A percentile compares a stretch with the other conserved stretches of the same genome.
Evolutionary conservation across 2,113 vertebrate species (phyloP).

Genomic region (Miniopterus natalensis): DNA sequence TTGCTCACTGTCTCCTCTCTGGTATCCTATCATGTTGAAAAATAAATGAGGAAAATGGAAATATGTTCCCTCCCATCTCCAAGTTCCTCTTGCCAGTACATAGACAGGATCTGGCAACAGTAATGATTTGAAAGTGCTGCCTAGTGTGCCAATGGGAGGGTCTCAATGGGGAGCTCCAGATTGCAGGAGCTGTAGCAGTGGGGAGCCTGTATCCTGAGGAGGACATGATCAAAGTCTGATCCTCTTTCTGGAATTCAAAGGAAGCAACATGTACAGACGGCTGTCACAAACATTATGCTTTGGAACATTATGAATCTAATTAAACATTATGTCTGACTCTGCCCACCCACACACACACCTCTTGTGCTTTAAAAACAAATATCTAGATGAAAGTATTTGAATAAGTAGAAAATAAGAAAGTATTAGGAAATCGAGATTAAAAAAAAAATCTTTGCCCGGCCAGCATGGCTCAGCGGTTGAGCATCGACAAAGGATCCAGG

Average conservation of each 20-base stretch:
- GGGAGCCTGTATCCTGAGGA: not conserved
- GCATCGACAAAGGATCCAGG: no score
- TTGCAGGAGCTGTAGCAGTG: not conserved
- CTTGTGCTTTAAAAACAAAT: constrained; percentile 12
- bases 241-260: not conserved
- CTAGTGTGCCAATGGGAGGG: not conserved
- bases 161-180: not conserved
- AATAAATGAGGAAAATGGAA: constrained; percentile 27
- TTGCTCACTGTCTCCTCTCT: not conserved
- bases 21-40: not conserved
- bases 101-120: not conserved
- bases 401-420: constrained; percentile 1
- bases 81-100: not conserved
- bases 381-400: not conserved
- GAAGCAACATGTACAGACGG: not conserved
- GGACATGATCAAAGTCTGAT: not conserved
- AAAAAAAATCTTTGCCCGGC: no score
- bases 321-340: not conserved
- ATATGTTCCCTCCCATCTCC: not conserved
- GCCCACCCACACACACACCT: not conserved
- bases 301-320: constrained; percentile 23
- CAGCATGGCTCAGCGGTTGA: no score
- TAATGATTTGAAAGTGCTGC: not conserved
- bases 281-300: constrained; percentile 29
- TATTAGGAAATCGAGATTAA: not conserved